These are phyloP conservation scores for Drosophila burlai DNA, from an alignment of 1,140 invertebrate genomes.

Conservation along the genomic window DNA sequence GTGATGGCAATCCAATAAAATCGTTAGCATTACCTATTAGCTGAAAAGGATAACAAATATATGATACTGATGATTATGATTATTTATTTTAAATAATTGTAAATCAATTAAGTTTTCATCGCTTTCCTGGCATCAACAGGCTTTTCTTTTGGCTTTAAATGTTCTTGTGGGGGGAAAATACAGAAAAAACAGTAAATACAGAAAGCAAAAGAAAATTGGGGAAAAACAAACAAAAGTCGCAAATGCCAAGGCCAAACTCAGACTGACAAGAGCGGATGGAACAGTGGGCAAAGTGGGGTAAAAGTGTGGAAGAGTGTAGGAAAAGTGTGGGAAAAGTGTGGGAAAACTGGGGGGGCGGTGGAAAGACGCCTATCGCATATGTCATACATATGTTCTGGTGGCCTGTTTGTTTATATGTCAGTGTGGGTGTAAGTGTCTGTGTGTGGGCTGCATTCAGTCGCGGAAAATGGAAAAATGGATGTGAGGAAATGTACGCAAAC, in stretches of 20 bases:
- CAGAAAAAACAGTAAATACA: conserved; percentile 1
- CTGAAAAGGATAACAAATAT: background rate
- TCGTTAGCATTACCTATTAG: conserved; percentile 65
- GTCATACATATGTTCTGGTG: conserved; percentile 46
- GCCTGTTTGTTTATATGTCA: conserved; percentile 28
- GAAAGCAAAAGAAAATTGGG: conserved; percentile 12
- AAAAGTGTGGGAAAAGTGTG: background rate
- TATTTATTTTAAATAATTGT: background rate
- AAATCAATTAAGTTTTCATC: background rate
- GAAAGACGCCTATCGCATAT: conserved; percentile 34
- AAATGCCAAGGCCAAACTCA: conserved; percentile 74
- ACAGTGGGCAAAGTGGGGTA: background rate
- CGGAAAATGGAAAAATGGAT: conserved; percentile 26
- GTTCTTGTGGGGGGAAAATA: background rate
- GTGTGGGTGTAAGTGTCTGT: conserved; percentile 1
- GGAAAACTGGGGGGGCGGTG: conserved; percentile 5
- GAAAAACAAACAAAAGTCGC: conserved; percentile 55
- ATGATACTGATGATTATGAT: background rate
- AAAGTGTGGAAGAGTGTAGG: background rate
- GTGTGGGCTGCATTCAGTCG: conserved; percentile 36
- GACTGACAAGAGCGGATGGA: conserved; percentile 36
- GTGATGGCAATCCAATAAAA: conserved; percentile 62
- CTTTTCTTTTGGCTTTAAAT: conserved; percentile 26
- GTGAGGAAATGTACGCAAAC: conserved; percentile 37
- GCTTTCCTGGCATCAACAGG: background rate